Conservation (phyloP, 1,140 invertebrate genomes). For the Apis laboriosa region DNA sequence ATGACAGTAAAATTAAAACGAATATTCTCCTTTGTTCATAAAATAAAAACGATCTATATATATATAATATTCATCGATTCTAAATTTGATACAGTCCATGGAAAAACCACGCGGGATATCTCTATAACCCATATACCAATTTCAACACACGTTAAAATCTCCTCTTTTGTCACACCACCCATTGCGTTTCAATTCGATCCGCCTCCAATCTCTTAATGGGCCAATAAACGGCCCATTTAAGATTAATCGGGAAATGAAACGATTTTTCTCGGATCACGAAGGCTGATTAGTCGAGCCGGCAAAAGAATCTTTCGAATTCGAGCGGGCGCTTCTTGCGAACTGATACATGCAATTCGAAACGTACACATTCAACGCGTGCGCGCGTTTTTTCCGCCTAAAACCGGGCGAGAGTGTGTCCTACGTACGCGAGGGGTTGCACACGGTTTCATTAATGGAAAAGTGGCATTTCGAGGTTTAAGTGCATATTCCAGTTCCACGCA, state of each 20-base stretch:
- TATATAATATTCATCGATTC: too few species aligned
- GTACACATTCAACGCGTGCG: not conserved
- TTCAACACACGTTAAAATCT: not conserved
- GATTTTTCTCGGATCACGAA: not conserved
- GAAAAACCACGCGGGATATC: too few species aligned
- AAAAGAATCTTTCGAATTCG: slow-evolving; percentile 19
- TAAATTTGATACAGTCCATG: too few species aligned
- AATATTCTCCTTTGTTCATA: too few species aligned
- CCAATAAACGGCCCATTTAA: not conserved
- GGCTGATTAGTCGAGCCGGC: slow-evolving; percentile 15
- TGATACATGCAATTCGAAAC: not conserved
- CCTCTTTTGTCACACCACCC: not conserved
- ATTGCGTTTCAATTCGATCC: not conserved
- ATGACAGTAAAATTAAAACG: too few species aligned
- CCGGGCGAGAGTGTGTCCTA: slow-evolving; percentile 54
- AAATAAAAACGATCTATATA: too few species aligned
- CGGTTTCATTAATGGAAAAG: slow-evolving; percentile 77
- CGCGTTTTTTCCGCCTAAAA: slow-evolving; percentile 37
- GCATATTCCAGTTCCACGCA: slow-evolving; percentile 73
- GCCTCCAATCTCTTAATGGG: not conserved
- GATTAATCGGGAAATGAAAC: not conserved
- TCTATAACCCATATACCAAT: not conserved
- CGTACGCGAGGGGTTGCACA: slow-evolving; percentile 73
- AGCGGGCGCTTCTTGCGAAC: slow-evolving; percentile 22
- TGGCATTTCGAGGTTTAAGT: slow-evolving; percentile 78